phyloP scores from a whole-genome alignment of 1,140 invertebrate species.

The Daktulosphaira vitifoliae region DNA sequence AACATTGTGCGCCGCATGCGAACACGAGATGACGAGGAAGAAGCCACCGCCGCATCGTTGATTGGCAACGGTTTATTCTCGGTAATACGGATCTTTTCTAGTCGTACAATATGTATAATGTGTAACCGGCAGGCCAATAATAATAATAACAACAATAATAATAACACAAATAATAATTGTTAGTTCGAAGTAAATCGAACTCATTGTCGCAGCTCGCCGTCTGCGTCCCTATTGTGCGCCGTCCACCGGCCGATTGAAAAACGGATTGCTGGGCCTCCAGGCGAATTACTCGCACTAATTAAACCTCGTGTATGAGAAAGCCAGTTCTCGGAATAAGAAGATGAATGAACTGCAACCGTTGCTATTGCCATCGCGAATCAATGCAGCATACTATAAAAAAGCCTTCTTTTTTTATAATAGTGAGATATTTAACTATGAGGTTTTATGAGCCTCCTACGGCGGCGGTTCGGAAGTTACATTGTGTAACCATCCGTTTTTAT shows the following conservation, averaged over 20 bases:
- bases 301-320: neutral
- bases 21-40: neutral
- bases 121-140: too few species aligned
- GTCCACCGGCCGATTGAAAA: constrained; percentile 8
- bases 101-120: neutral
- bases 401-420: too few species aligned
- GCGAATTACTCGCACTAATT: constrained; percentile 25
- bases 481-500: too few species aligned
- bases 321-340: constrained; percentile 4
- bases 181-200: constrained; percentile 21
- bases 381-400: too few species aligned
- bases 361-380: too few species aligned
- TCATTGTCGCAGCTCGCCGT: constrained; percentile 6
- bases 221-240: constrained; percentile 19
- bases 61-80: constrained; percentile 25
- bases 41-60: neutral
- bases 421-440: too few species aligned
- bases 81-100: neutral
- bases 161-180: constrained; percentile 24
- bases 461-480: too few species aligned
- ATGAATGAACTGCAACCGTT: constrained; percentile 14
- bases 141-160: constrained; percentile 7
- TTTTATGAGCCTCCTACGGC: too few species aligned
- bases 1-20: neutral
- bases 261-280: constrained; percentile 20